phyloP scores from a whole-genome alignment of 1,140 invertebrate species.

The Theocolax elegans region DNA sequence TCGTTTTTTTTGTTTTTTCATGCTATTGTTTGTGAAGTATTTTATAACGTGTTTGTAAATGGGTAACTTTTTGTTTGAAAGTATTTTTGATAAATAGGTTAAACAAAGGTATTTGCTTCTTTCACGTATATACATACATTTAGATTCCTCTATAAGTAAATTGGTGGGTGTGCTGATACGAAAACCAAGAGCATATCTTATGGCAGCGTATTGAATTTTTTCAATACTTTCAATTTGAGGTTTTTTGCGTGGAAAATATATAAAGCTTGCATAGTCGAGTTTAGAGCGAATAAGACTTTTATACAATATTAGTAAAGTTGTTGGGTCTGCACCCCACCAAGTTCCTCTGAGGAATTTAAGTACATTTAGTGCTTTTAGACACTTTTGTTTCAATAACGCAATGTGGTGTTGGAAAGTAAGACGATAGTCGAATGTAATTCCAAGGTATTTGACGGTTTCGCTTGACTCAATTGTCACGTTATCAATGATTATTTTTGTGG shows the following conservation, averaged over 20 bases:
- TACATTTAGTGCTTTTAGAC: constrained; percentile 19
- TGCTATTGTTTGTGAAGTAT: too few relatives aligned
- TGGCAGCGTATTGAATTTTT: constrained; percentile 21
- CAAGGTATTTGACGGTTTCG: not conserved
- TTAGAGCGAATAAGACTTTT: constrained; percentile 25
- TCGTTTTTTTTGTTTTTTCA: too few relatives aligned
- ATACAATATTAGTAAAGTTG: constrained; percentile 1
- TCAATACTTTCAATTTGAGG: not conserved
- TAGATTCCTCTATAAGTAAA: constrained; percentile 26
- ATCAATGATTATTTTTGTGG: not conserved
- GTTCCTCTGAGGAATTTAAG: constrained; percentile 32
- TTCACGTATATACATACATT: not conserved
- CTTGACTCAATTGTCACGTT: not conserved
- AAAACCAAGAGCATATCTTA: constrained; percentile 11
- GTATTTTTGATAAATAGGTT: not conserved
- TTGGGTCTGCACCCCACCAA: constrained; percentile 32
- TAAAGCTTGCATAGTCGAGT: constrained; percentile 20
- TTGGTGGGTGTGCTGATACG: constrained; percentile 25
- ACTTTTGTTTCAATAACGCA: not conserved
- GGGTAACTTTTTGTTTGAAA: too few relatives aligned
- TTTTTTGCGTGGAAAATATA: constrained; percentile 17
- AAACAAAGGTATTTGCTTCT: not conserved
- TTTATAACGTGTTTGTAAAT: too few relatives aligned
- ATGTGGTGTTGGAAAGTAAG: not conserved
- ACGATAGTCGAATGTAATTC: not conserved